Evolutionary conservation across 2,113 vertebrate species (phyloP).

Genomic region (Rhinoderma darwinii): DNA sequence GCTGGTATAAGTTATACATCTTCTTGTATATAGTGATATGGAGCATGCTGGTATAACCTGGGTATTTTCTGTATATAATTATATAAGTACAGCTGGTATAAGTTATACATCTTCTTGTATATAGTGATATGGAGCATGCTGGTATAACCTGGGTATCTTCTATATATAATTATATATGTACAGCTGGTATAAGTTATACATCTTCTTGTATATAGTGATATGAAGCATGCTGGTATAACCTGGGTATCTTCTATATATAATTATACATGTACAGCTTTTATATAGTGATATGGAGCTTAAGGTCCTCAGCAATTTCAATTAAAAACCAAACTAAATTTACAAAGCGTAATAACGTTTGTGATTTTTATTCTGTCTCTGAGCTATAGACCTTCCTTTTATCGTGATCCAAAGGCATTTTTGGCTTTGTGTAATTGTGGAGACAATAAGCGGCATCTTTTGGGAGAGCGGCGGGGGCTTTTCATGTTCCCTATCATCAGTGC

Average conservation of each 20-base stretch:
- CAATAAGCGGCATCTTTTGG: constrained; percentile 45
- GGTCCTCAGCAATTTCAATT: background rate
- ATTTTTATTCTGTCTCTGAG: background rate
- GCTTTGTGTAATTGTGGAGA: constrained; percentile 12
- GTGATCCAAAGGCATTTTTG: constrained; percentile 2
- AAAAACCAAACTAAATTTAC: background rate
- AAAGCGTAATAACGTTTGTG: background rate
- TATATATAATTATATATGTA: too few relatives aligned
- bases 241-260: background rate
- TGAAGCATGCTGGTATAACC: constrained; percentile 12
- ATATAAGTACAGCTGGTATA: too few relatives aligned
- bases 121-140: too few relatives aligned
- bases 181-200: too few relatives aligned
- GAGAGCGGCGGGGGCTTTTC: constrained; percentile 34
- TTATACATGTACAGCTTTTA: background rate
- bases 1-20: too few relatives aligned
- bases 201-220: too few relatives aligned
- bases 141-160: too few relatives aligned
- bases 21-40: too few relatives aligned
- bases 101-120: too few relatives aligned
- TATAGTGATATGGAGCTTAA: too few relatives aligned
- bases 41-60: too few relatives aligned
- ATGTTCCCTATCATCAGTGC: constrained; percentile 42
- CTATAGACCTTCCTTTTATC: constrained; percentile 25
- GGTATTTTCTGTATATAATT: too few relatives aligned